phyloP scores from a whole-genome alignment of 2,797 vertebrate genomes.

The Chanos chanos region DNA sequence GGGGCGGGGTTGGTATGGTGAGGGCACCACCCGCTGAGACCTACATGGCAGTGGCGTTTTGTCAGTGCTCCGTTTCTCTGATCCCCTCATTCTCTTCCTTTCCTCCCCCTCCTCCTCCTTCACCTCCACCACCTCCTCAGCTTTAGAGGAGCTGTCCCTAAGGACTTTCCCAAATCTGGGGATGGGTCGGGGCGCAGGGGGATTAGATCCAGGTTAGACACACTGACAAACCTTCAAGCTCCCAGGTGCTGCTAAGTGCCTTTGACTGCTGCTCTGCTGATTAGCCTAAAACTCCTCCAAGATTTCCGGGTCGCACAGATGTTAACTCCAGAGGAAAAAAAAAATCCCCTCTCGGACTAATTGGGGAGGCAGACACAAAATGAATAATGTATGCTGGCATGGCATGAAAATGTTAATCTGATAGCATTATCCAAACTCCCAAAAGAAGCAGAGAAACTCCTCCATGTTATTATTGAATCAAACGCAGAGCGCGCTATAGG shows the following conservation, averaged over 20 bases:
- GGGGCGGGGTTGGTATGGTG: not conserved
- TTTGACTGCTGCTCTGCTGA: not conserved
- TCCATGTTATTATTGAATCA: conserved; percentile 52
- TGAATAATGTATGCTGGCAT: conserved; percentile 69
- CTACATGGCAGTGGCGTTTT: conserved; percentile 11
- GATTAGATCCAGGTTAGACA: no score
- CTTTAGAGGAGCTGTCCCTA: no score
- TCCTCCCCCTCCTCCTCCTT: conserved; percentile 18
- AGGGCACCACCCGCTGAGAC: conserved; percentile 4
- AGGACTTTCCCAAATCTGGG: no score
- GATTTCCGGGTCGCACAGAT: conserved; percentile 51
- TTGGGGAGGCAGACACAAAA: conserved; percentile 51
- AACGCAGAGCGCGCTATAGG: conserved; percentile 41
- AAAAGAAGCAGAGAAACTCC: conserved; percentile 56
- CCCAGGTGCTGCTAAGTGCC: conserved; percentile 23
- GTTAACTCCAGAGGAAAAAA: conserved; percentile 56
- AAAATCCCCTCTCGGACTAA: conserved; percentile 55
- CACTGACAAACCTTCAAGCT: conserved; percentile 3
- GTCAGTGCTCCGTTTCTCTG: not conserved
- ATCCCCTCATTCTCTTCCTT: conserved; percentile 20
- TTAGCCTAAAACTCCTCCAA: conserved; percentile 50
- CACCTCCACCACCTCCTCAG: no score
- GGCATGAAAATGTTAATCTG: conserved; percentile 73
- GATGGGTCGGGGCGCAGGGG: no score
- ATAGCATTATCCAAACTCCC: conserved; percentile 67